These are phyloP conservation scores for Pocota personata DNA, from an alignment of 2,888 invertebrate species.

Conservation along the genomic window DNA sequence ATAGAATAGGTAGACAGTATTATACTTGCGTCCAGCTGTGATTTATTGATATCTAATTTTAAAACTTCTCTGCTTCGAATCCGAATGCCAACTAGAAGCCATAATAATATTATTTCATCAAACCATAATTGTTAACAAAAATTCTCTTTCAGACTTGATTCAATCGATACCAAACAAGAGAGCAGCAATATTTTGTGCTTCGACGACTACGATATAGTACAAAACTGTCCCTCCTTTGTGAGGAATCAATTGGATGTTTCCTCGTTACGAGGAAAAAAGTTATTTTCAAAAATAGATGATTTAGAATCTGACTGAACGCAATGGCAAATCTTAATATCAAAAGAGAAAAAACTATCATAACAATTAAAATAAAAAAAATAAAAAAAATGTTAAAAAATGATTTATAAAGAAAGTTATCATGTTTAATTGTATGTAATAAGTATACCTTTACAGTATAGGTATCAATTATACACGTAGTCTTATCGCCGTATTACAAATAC, in stretches of 20 bases:
- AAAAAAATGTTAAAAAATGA: conserved; percentile 17
- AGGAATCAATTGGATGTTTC: conserved; percentile 78
- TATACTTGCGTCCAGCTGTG: too few species aligned
- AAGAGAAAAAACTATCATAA: not conserved
- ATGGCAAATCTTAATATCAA: conserved; percentile 12
- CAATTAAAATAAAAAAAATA: not conserved
- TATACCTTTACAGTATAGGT: conserved; percentile 17
- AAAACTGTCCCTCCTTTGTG: conserved; percentile 68
- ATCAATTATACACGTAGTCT: conserved; percentile 15
- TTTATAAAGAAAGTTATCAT: conserved; percentile 45
- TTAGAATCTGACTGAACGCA: conserved; percentile 76
- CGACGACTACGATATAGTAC: conserved; percentile 75
- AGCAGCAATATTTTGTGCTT: conserved; percentile 74
- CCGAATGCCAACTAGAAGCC: too few species aligned
- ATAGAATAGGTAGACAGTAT: too few species aligned
- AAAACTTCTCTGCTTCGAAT: too few species aligned
- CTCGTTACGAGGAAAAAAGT: conserved; percentile 79
- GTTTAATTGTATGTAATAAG: conserved; percentile 56
- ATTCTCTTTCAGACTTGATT: conserved; percentile 68
- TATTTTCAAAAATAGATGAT: conserved; percentile 79
- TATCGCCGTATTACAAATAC: conserved; percentile 47
- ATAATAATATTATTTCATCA: too few species aligned
- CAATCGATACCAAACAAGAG: conserved; percentile 64
- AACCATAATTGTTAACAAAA: too few species aligned
- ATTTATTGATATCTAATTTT: too few species aligned